Evolutionary conservation across 2,113 vertebrate genomes (phyloP).

Genomic region (Brachyhypopomus gauderio): DNA sequence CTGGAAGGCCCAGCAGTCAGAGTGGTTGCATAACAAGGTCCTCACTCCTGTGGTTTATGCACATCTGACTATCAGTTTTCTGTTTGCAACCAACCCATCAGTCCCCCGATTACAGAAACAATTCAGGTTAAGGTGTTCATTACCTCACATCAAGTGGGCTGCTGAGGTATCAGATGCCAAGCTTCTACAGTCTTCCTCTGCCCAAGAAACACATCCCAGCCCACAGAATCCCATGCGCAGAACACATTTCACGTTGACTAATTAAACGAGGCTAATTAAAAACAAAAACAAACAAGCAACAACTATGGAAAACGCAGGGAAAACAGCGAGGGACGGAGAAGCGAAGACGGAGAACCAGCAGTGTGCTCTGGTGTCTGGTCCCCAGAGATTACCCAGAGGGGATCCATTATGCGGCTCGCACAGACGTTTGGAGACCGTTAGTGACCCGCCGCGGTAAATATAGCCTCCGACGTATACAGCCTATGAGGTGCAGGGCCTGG

Average conservation of each 20-base stretch:
- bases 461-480: background rate
- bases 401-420: slow-evolving; percentile 46
- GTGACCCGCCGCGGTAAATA: slow-evolving; percentile 18
- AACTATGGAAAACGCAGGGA: no score
- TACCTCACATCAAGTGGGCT: background rate
- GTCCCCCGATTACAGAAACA: slow-evolving; percentile 6
- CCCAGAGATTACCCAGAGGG: slow-evolving; percentile 45
- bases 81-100: slow-evolving; percentile 1
- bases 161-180: background rate
- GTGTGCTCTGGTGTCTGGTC: slow-evolving; percentile 28
- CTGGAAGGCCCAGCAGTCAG: no score
- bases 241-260: slow-evolving; percentile 59
- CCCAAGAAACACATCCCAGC: slow-evolving; percentile 48
- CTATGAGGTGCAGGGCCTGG: background rate
- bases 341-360: background rate
- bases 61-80: background rate
- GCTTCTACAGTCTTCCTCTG: slow-evolving; percentile 42
- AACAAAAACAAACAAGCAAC: slow-evolving; percentile 5
- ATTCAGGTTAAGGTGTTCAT: slow-evolving; percentile 6
- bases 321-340: slow-evolving; percentile 42
- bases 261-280: slow-evolving; percentile 71
- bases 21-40: no score
- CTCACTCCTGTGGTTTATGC: background rate
- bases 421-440: slow-evolving; percentile 38
- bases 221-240: slow-evolving; percentile 49